Evolutionary conservation across 1,140 invertebrate genomes (phyloP), one percentile per base, ranked within the genome.

Genomic region (Pogonognathellus flavescens): DNA sequence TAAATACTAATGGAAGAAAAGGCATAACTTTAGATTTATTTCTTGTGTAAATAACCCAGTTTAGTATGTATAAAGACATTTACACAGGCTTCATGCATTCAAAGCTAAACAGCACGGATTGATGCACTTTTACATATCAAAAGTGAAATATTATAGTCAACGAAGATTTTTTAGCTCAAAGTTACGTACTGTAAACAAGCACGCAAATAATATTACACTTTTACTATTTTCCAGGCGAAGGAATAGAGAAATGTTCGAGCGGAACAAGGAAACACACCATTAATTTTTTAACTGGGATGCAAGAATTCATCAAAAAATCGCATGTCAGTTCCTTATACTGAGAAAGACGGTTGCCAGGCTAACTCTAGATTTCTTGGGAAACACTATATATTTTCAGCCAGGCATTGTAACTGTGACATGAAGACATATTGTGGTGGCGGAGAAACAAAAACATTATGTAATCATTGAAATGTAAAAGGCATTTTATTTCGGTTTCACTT

Each of bases 391-490:
- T n/a, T n/a, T n/a, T n/a, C n/a, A n/a, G n/a, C n/a, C 41, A 76
- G 41, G 25, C 25, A 72, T n/a, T n/a, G n/a, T n/a, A 41, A 6
- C 31, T 49, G 14, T 50, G 70, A 66, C 70, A 76, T 14, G 70
- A 41, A 49, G 70, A 49, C 70, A 66, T 76, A n/a, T n/a, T n/a
- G n/a, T n/a, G n/a, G n/a, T n/a, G 31, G n/a, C 31, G 41, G 70
- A 25, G 62, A 76, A 76, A 76, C 70, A 18, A 76, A 76, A 76
- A 50, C 70, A 76, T 76, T 76, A 76, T 41, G 22, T n/a, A 76
- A 57, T 13, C 11, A 57, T 57, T 57, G 53, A 57, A 57, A 57
- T 57, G 53, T n/a, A 57, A n/a, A 14, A 57, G 10, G 41, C 49
- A 76, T 76, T 76, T 49, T 14, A 18, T 76, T 76, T 76, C 41